Evolutionary conservation across 2,113 vertebrate species (phyloP).

Genomic region (Ceyx melanurus): DNA sequence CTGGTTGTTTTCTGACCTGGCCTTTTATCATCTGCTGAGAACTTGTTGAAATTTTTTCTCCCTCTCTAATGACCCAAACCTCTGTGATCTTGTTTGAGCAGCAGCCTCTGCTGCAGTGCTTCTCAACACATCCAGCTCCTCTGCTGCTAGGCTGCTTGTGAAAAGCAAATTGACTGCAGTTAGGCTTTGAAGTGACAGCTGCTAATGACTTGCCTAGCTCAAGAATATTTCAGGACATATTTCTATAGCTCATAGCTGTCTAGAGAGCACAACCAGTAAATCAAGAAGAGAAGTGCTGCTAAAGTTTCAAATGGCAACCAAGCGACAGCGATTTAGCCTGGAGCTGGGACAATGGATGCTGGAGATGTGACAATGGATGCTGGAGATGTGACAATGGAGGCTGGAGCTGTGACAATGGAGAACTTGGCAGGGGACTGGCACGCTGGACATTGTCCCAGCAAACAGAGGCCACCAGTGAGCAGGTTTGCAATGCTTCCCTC

Average conservation of each 20-base stretch:
- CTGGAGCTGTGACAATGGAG: background rate
- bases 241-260: background rate
- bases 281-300: background rate
- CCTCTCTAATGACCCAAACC: background rate
- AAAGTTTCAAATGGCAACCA: background rate
- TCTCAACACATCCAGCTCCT: background rate
- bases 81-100: background rate
- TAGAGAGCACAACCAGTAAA: background rate
- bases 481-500: background rate
- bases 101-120: background rate
- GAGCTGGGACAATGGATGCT: background rate
- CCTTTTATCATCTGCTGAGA: background rate
- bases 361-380: background rate
- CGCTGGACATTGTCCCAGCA: rapidly evolving
- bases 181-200: conserved; percentile 7
- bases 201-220: background rate
- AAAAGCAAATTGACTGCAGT: background rate
- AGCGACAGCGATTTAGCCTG: background rate
- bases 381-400: no score
- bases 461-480: rapidly evolving
- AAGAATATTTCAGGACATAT: background rate
- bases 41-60: background rate
- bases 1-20: background rate
- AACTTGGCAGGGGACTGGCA: background rate
- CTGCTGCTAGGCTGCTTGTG: background rate